Percentiles rank a stretch among this genome's conserved stretches.
These are phyloP conservation scores for Temnopleurus reevesii DNA, from an alignment of 53 echinoderm and acorn worm species.

Conservation along the genomic window DNA sequence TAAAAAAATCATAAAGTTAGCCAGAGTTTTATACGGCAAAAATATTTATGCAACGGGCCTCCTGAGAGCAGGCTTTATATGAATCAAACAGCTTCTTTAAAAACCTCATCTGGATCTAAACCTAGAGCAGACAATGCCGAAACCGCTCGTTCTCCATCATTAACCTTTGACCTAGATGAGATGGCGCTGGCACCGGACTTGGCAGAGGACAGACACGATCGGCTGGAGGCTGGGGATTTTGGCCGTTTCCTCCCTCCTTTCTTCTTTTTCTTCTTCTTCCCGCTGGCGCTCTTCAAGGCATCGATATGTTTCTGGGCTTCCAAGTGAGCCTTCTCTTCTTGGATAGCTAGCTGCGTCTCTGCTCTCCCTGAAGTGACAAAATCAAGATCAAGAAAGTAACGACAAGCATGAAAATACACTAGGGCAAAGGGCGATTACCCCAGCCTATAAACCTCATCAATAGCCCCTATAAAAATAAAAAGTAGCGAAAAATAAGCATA, in stretches of 20 bases:
- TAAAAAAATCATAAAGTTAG: too few relatives aligned
- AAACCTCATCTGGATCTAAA: not conserved
- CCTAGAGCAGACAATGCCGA: not conserved
- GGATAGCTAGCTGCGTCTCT: slow-evolving; percentile 9
- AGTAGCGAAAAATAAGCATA: not conserved
- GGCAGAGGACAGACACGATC: not conserved
- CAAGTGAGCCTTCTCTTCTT: not conserved
- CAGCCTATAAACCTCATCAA: too few relatives aligned
- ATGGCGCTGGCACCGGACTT: not conserved
- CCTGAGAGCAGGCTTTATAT: too few relatives aligned
- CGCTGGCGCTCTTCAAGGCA: not conserved
- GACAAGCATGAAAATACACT: not conserved
- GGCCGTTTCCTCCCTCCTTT: not conserved
- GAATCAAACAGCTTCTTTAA: not conserved
- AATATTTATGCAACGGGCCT: too few relatives aligned
- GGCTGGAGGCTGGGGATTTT: not conserved
- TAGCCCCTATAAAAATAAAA: too few relatives aligned
- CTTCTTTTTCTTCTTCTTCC: slow-evolving; percentile 32
- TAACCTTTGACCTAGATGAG: not conserved
- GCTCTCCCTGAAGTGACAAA: slow-evolving; percentile 13
- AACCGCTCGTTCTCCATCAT: not conserved
- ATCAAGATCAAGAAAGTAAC: not conserved
- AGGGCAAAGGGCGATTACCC: too few relatives aligned
- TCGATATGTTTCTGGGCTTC: not conserved
- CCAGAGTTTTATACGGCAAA: too few relatives aligned